phyloP scores from a whole-genome alignment of 2,113 vertebrate genomes.

The Heliornis fulica region DNA sequence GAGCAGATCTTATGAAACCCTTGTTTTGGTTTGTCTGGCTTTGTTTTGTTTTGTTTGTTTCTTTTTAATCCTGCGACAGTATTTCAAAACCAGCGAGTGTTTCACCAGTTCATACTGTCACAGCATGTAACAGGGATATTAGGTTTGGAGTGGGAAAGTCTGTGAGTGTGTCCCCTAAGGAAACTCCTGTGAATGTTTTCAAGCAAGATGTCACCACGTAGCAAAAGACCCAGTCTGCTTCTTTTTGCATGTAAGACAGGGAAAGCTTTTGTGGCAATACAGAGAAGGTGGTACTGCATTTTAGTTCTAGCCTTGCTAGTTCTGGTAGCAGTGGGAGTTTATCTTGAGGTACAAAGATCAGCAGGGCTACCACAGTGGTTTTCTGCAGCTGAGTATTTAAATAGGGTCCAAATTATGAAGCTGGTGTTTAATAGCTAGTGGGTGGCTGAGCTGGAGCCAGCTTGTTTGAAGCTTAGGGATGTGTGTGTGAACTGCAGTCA shows the following conservation, averaged over 20 bases:
- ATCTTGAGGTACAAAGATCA: neutral
- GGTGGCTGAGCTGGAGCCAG: slow-evolving; percentile 42
- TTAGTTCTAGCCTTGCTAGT: neutral
- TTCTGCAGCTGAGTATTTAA: slow-evolving; percentile 22
- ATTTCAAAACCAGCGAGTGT: slow-evolving; percentile 4
- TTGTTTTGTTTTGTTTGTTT: slow-evolving; percentile 10
- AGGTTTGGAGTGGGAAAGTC: neutral
- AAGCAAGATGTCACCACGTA: neutral
- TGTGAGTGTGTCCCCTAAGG: neutral
- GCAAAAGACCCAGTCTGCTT: neutral
- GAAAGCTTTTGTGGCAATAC: neutral
- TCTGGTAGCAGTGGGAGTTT: neutral
- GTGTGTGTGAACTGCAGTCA: slow-evolving; percentile 8
- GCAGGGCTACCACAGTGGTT: neutral
- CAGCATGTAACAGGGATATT: neutral
- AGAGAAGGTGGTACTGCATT: neutral
- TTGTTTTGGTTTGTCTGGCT: slow-evolving; percentile 21
- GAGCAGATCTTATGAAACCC: slow-evolving; percentile 25
- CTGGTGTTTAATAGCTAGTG: neutral
- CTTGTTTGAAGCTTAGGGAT: slow-evolving; percentile 4
- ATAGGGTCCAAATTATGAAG: neutral
- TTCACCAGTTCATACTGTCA: neutral
- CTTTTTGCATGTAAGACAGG: neutral
- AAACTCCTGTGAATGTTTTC: neutral
- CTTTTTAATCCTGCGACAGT: neutral